Evolutionary conservation across 2,888 invertebrate species (phyloP).

Genomic region (Mechanitis mazaeus): DNA sequence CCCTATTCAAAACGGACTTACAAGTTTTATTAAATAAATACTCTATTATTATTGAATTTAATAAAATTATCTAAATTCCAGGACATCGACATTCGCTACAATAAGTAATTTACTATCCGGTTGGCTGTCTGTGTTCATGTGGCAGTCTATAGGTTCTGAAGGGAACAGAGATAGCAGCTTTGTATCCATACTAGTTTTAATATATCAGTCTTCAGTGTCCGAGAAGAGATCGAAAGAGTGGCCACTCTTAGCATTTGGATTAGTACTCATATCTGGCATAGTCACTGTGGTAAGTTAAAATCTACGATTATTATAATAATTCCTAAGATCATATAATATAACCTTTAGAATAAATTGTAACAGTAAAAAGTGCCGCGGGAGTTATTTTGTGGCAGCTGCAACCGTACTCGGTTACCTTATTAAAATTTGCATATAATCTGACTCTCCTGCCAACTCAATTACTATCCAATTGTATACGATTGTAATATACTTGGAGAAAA

Average conservation of each 20-base stretch:
- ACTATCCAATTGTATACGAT: constrained; percentile 29
- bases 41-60: too few species aligned
- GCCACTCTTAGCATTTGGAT: constrained; percentile 74
- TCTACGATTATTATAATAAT: too few species aligned
- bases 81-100: constrained; percentile 77
- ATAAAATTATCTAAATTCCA: constrained; percentile 44
- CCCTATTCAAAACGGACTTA: neutral
- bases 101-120: constrained; percentile 76
- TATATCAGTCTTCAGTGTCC: constrained; percentile 75
- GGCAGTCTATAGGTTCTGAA: constrained; percentile 67
- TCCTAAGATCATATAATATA: too few species aligned
- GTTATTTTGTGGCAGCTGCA: constrained; percentile 32
- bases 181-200: constrained; percentile 75
- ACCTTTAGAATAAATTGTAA: too few species aligned
- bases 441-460: constrained; percentile 34
- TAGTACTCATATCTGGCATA: constrained; percentile 77
- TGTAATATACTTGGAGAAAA: constrained; percentile 13
- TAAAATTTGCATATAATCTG: constrained; percentile 37
- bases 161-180: constrained; percentile 70
- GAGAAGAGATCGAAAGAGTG: constrained; percentile 70
- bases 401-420: constrained; percentile 34
- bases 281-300: constrained; percentile 76
- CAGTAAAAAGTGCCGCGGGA: constrained; percentile 2
- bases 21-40: neutral
- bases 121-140: constrained; percentile 75